Evolutionary conservation across 2,888 invertebrate species (phyloP).

Genomic region (Neuroscelio doddi): DNA sequence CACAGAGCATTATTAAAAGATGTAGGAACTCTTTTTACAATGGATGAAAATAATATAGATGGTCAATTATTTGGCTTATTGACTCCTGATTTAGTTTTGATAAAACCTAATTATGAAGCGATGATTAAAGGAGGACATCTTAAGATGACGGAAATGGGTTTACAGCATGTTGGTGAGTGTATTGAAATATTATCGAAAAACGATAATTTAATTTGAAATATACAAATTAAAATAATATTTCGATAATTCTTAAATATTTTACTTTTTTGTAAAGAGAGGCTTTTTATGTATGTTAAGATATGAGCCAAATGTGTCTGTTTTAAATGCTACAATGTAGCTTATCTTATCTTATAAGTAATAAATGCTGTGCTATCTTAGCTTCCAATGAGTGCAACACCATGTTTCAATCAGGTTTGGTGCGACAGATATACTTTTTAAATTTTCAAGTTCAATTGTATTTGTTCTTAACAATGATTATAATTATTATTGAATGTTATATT

Average conservation of each 20-base stretch:
- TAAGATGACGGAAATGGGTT: conserved; percentile 88
- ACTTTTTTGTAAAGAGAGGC: neutral
- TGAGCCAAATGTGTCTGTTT: neutral
- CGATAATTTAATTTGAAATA: too few relatives aligned
- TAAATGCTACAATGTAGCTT: conserved; percentile 5
- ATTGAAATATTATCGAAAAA: neutral
- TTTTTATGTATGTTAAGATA: neutral
- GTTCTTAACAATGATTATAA: too few relatives aligned
- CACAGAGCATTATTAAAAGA: conserved; percentile 85
- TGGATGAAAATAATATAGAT: conserved; percentile 80
- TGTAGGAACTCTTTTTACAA: conserved; percentile 83
- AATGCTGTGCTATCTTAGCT: conserved; percentile 11
- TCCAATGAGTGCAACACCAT: conserved; percentile 3
- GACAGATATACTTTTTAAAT: too few relatives aligned
- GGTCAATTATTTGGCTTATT: conserved; percentile 87
- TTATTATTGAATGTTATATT: too few relatives aligned
- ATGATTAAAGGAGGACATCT: conserved; percentile 89
- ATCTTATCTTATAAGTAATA: conserved; percentile 27
- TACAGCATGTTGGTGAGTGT: conserved; percentile 80
- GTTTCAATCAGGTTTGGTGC: conserved; percentile 18
- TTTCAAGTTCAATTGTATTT: too few relatives aligned
- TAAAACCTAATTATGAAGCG: conserved; percentile 91
- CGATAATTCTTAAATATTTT: too few relatives aligned
- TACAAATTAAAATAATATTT: neutral
- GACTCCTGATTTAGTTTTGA: conserved; percentile 82